phyloP scores from a whole-genome alignment of 2,888 invertebrate species.

The Monochamus alternatus region DNA sequence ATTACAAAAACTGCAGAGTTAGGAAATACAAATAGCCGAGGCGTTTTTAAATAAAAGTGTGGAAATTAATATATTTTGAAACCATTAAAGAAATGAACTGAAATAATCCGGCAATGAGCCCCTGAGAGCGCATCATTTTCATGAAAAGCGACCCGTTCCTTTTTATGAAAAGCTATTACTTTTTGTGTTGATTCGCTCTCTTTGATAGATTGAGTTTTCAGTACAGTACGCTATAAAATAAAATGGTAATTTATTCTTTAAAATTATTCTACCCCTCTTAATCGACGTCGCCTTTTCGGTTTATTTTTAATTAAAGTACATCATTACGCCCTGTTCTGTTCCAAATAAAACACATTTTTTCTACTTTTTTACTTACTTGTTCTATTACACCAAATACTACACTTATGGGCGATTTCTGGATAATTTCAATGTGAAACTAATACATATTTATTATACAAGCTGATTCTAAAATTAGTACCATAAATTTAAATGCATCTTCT shows the following conservation, averaged over 20 bases:
- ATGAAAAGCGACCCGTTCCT: slow-evolving; percentile 17
- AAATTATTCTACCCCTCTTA: slow-evolving; percentile 33
- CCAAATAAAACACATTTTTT: background rate
- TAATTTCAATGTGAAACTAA: too few species aligned
- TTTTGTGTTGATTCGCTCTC: slow-evolving; percentile 39
- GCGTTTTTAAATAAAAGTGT: background rate
- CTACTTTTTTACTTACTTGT: background rate
- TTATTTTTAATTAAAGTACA: slow-evolving; percentile 34
- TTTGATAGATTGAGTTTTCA: slow-evolving; percentile 50
- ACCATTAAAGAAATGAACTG: slow-evolving; percentile 30
- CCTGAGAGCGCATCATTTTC: slow-evolving; percentile 20
- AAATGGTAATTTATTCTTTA: slow-evolving; percentile 49
- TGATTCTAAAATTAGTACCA: too few species aligned
- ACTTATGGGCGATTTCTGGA: too few species aligned
- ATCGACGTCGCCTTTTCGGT: slow-evolving; percentile 21
- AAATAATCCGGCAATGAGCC: slow-evolving; percentile 22
- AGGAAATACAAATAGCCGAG: background rate
- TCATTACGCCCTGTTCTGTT: background rate
- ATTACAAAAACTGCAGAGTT: background rate
- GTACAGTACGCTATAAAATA: slow-evolving; percentile 45
- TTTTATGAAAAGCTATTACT: slow-evolving; percentile 36
- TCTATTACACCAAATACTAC: background rate
- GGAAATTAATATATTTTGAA: slow-evolving; percentile 23
- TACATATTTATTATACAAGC: too few species aligned
- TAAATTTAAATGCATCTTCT: too few species aligned